phyloP scores from a whole-genome alignment of 1,140 invertebrate genomes.

The Drosophila biarmipes region DNA sequence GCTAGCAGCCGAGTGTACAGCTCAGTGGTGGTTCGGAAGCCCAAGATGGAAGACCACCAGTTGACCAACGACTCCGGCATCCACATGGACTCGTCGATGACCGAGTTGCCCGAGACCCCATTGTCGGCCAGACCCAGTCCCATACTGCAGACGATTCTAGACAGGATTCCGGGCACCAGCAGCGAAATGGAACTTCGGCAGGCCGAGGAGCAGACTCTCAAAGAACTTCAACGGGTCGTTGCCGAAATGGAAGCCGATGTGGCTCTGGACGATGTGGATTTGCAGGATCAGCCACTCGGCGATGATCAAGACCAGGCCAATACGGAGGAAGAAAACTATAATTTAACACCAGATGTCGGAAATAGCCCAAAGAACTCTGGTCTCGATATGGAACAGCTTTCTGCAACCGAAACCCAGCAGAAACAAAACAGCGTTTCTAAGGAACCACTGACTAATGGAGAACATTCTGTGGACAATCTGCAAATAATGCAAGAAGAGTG shows the following conservation, averaged over 20 bases:
- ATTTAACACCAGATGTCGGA: neutral
- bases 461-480: neutral
- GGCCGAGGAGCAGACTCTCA: conserved; percentile 51
- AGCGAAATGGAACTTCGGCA: conserved; percentile 19
- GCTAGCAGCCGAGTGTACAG: conserved; percentile 42
- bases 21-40: conserved; percentile 1
- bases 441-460: neutral
- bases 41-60: neutral
- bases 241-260: conserved; percentile 71
- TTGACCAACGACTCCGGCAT: conserved; percentile 54
- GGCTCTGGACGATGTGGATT: conserved; percentile 25
- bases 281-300: neutral
- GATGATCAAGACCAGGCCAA: neutral
- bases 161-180: conserved; percentile 5
- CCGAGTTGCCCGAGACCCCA: neutral
- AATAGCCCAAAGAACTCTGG: too few species aligned
- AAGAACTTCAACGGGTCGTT: conserved; percentile 61
- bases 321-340: neutral
- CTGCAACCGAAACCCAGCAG: neutral
- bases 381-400: too few species aligned
- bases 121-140: conserved; percentile 5
- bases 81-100: conserved; percentile 22
- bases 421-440: neutral
- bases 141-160: conserved; percentile 4
- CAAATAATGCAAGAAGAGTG: neutral